These are phyloP conservation scores for Harlomillsia oculata DNA, from an alignment of 1,140 invertebrate genomes.

Conservation along the genomic window DNA sequence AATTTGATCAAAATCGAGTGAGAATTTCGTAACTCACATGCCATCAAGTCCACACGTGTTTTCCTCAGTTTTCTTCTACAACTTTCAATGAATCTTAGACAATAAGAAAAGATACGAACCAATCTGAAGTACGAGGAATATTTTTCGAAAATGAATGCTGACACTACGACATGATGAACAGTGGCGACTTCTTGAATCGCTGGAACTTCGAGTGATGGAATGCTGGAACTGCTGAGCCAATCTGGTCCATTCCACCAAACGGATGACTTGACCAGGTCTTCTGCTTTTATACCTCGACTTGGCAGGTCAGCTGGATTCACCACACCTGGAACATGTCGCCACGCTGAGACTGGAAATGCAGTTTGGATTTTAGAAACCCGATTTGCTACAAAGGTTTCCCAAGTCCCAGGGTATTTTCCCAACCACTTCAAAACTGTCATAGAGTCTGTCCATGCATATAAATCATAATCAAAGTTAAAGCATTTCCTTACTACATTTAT, in stretches of 20 bases:
- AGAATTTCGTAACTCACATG: not conserved
- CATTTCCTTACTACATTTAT: not conserved
- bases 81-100: not conserved
- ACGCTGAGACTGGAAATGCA: not conserved
- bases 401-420: constrained; percentile 26
- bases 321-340: constrained; percentile 1
- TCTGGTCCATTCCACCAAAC: constrained; percentile 12
- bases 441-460: constrained; percentile 38
- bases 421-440: constrained; percentile 40
- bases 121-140: not conserved
- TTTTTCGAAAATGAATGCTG: not conserved
- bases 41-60: not conserved
- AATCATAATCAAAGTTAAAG: not conserved
- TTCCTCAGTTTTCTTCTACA: not conserved
- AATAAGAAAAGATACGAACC: not conserved
- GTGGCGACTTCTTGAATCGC: not conserved
- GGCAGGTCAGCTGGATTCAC: constrained; percentile 8
- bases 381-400: constrained; percentile 41
- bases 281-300: not conserved
- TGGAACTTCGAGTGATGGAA: not conserved
- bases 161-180: not conserved
- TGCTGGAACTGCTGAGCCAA: not conserved
- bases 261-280: not conserved
- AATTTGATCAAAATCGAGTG: not conserved
- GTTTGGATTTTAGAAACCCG: constrained; percentile 38